Conservation (phyloP, 2,888 invertebrate species). For the Andrena trimmerana region DNA sequence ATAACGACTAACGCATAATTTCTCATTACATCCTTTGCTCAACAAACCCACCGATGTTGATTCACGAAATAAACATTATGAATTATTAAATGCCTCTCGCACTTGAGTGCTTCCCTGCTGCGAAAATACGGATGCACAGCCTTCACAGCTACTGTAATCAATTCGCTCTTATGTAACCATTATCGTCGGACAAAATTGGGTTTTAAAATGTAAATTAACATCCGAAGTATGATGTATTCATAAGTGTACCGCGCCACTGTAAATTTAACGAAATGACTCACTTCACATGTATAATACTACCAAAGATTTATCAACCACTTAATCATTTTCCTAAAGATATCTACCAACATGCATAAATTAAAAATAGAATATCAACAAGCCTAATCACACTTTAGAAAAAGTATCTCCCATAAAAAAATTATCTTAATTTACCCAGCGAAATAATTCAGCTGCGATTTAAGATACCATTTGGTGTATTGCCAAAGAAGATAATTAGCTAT, state of each 20-base stretch:
- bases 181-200: background rate
- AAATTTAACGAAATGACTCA: too few species aligned
- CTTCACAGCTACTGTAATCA: conserved; percentile 10
- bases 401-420: too few species aligned
- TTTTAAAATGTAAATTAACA: background rate
- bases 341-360: too few species aligned
- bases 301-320: too few species aligned
- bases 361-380: too few species aligned
- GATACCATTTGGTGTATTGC: background rate
- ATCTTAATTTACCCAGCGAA: background rate
- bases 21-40: conserved; percentile 1
- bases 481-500: conserved; percentile 14
- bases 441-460: background rate
- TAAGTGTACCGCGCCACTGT: too few species aligned
- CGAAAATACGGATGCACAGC: conserved; percentile 24
- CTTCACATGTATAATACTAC: too few species aligned
- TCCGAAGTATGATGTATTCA: background rate
- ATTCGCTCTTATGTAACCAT: conserved; percentile 9
- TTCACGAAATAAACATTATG: background rate
- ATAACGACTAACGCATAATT: background rate
- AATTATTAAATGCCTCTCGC: conserved; percentile 23
- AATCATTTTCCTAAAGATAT: too few species aligned
- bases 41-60: background rate
- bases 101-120: background rate
- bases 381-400: too few species aligned